Evolutionary conservation across 2,113 vertebrate genomes (phyloP).

Genomic region (Thamnophis sirtalis): DNA sequence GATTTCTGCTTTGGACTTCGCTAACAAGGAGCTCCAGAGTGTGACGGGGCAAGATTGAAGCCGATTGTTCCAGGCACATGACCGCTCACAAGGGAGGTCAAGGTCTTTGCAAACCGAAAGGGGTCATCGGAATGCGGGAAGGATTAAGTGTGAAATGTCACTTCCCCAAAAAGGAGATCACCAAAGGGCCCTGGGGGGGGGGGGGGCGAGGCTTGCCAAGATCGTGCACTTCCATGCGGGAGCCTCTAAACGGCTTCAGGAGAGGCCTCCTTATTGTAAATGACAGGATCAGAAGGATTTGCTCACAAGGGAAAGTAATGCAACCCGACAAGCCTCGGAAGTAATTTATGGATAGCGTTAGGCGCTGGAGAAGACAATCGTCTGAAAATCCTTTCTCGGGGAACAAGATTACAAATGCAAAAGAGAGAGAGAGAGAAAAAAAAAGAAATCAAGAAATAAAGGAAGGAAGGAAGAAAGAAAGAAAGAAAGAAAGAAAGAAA

Average conservation of each 20-base stretch:
- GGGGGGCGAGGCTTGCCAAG: background rate
- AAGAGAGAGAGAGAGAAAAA: too few relatives aligned
- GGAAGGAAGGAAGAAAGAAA: too few relatives aligned
- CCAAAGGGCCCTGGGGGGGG: background rate
- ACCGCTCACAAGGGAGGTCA: background rate
- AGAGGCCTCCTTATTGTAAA: slow-evolving; percentile 71
- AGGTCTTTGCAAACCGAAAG: background rate
- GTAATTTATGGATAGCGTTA: slow-evolving; percentile 72
- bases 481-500: too few relatives aligned
- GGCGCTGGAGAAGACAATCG: slow-evolving; percentile 72
- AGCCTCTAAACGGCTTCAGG: slow-evolving; percentile 43
- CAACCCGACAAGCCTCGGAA: slow-evolving; percentile 77
- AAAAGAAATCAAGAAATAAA: too few relatives aligned
- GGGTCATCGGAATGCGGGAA: background rate
- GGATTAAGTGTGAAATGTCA: background rate
- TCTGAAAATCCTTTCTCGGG: slow-evolving; percentile 73
- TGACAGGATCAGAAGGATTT: slow-evolving; percentile 77
- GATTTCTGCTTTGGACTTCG: background rate
- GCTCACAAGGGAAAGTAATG: slow-evolving; percentile 70
- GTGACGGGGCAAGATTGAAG: background rate
- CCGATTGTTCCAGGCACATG: background rate
- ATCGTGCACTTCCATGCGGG: rapidly evolving
- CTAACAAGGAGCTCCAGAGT: background rate
- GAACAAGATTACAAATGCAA: slow-evolving; percentile 58
- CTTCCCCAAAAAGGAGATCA: background rate